Evolutionary conservation across 2,888 invertebrate genomes (phyloP).

Genomic region (Drosophila aldrichi): DNA sequence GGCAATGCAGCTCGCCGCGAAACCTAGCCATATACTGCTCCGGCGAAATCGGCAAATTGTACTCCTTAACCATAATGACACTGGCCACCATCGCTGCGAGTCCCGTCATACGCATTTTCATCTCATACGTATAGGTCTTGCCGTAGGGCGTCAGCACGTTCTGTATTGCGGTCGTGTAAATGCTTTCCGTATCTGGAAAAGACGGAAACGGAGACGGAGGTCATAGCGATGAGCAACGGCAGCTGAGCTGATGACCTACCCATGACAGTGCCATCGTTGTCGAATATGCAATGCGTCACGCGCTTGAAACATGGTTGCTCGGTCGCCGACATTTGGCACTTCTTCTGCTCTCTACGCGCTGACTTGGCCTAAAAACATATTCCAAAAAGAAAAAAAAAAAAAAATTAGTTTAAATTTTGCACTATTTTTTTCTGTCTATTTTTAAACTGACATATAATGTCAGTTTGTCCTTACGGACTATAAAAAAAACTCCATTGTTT

Average conservation of each 20-base stretch:
- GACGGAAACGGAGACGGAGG: no score
- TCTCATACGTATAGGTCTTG: slow-evolving; percentile 90
- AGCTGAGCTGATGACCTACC: slow-evolving; percentile 27
- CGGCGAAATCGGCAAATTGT: slow-evolving; percentile 88
- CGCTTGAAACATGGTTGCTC: background rate
- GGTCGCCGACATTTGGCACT: background rate
- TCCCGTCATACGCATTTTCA: slow-evolving; percentile 91
- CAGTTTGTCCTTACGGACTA: no score
- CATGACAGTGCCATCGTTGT: slow-evolving; percentile 64
- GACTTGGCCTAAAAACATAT: slow-evolving; percentile 13
- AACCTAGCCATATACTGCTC: slow-evolving; percentile 87
- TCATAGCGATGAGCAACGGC: no score
- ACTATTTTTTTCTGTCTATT: background rate
- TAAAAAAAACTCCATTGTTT: no score
- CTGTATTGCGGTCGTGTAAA: slow-evolving; percentile 90
- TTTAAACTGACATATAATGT: background rate
- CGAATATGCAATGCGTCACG: slow-evolving; percentile 65
- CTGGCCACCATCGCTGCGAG: slow-evolving; percentile 86
- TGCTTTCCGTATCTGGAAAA: slow-evolving; percentile 90
- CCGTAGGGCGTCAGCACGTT: slow-evolving; percentile 88
- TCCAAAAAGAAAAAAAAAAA: no score
- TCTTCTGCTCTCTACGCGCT: background rate
- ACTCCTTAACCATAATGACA: slow-evolving; percentile 86
- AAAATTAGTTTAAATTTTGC: background rate
- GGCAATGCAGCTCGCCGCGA: slow-evolving; percentile 79